Conservation (phyloP, 2,113 vertebrate species). For the Tylochromis polylepis region DNA sequence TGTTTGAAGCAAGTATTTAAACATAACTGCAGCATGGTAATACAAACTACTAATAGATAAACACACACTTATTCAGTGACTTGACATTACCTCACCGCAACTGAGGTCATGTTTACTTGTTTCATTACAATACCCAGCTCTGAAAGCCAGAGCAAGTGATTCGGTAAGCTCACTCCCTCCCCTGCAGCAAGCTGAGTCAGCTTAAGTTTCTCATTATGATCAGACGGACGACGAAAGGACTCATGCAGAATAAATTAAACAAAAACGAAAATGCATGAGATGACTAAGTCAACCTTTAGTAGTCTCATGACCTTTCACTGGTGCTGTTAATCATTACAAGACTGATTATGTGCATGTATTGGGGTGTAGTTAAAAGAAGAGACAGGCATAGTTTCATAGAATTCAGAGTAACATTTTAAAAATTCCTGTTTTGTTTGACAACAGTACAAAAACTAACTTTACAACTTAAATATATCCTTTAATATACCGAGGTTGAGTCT, state of each 20-base stretch:
- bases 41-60: not conserved
- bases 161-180: not conserved
- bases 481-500: not conserved
- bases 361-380: not conserved
- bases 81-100: constrained; percentile 7
- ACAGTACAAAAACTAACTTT: not conserved
- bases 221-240: not conserved
- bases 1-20: not conserved
- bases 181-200: constrained; percentile 41
- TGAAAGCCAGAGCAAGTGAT: not conserved
- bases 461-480: not conserved
- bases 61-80: constrained; percentile 11
- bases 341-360: not conserved
- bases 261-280: not conserved
- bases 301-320: not conserved
- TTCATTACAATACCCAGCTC: constrained; percentile 4
- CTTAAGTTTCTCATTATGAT: constrained; percentile 8
- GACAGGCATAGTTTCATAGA: not conserved
- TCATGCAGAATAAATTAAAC: not conserved
- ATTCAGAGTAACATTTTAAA: not conserved
- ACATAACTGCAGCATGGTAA: not conserved
- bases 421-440: fast-evolving
- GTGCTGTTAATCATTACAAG: not conserved
- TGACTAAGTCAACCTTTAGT: not conserved
- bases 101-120: constrained; percentile 53